A percentile compares a stretch with the other conserved stretches of the same genome.
Evolutionary conservation across 1,140 invertebrate genomes (phyloP).

Genomic region (Drosophila leontia): DNA sequence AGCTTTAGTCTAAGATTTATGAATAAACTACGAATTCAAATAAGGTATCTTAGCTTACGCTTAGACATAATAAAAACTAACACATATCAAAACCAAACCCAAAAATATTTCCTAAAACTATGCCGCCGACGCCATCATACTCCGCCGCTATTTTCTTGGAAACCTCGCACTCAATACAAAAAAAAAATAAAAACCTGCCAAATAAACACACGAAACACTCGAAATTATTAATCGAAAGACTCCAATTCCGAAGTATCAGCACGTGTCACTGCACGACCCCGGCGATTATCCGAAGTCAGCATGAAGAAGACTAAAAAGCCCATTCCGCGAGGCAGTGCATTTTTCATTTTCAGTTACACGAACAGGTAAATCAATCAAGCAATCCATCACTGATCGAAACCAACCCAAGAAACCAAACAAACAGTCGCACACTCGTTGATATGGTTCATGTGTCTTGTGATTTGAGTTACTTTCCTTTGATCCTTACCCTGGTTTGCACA

Average conservation of each 20-base stretch:
- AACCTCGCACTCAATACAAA: conserved; percentile 28
- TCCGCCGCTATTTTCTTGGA: conserved; percentile 35
- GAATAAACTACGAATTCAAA: conserved; percentile 10
- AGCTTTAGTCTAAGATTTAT: conserved; percentile 34
- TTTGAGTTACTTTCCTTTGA: conserved; percentile 39
- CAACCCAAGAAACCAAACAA: conserved; percentile 14
- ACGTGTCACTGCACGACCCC: conserved; percentile 90
- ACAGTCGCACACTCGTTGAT: conserved; percentile 29
- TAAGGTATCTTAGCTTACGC: conserved; percentile 51
- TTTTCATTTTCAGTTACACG: conserved; percentile 97
- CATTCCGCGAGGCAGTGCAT: conserved; percentile 96
- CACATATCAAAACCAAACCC: conserved; percentile 46
- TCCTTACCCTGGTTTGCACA: conserved; percentile 33
- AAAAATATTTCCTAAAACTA: conserved; percentile 58
- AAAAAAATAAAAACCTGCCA: not conserved
- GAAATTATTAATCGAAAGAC: conserved; percentile 78
- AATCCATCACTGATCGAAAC: conserved; percentile 55
- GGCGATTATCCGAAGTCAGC: conserved; percentile 96
- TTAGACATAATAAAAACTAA: conserved; percentile 57
- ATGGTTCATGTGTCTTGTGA: conserved; percentile 50
- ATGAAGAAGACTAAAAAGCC: conserved; percentile 95
- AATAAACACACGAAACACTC: conserved; percentile 38
- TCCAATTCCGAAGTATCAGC: conserved; percentile 79
- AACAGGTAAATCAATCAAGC: conserved; percentile 93
- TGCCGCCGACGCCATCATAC: conserved; percentile 63